Conservation (phyloP, 2,113 vertebrate genomes). For the Dicrurus megarhynchus region DNA sequence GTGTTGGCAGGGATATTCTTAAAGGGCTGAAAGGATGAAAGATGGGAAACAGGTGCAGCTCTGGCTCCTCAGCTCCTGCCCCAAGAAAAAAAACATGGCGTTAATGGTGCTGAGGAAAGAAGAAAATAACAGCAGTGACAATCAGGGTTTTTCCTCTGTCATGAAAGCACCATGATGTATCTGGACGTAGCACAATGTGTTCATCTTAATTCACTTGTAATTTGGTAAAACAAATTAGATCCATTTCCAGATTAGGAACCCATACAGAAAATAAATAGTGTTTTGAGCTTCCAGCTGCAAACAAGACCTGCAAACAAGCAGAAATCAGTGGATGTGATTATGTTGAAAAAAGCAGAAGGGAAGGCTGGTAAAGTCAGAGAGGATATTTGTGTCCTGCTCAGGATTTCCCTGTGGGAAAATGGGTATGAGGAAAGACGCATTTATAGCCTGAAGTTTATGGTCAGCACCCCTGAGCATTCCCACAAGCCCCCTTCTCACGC, state of each 20-base stretch:
- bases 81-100: neutral
- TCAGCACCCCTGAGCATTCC: neutral
- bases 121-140: neutral
- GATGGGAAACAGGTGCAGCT: neutral
- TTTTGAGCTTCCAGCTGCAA: constrained; percentile 8
- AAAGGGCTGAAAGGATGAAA: neutral
- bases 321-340: neutral
- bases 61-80: neutral
- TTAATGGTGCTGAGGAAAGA: neutral
- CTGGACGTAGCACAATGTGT: neutral
- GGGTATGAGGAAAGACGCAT: neutral
- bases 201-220: constrained; percentile 26
- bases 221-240: constrained; percentile 43
- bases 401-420: neutral
- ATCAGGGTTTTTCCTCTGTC: neutral
- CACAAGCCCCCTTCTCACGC: neutral
- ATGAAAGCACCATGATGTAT: neutral
- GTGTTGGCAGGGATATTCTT: neutral
- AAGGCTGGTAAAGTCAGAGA: neutral
- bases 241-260: constrained; percentile 33
- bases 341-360: neutral
- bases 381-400: neutral
- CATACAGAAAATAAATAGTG: neutral
- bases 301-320: neutral
- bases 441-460: neutral